Base-by-base conservation (phyloP, 2,888 invertebrate species). In the Ephialtes manifestator region DNA sequence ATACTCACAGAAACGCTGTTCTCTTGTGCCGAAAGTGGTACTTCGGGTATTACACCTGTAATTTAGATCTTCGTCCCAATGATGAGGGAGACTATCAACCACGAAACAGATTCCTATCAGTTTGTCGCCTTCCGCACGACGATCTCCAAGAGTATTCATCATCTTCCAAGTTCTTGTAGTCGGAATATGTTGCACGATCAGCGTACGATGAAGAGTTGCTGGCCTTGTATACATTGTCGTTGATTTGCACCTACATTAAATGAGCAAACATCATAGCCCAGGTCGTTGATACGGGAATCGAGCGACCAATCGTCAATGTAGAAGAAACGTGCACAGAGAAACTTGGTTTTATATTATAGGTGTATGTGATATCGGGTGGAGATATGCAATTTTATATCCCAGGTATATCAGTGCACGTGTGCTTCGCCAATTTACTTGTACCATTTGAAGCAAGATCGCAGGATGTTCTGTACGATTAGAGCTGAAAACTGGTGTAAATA, bases 31-130 rank as follows among this genome's bases (percentile, higher is more conserved):
- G 68, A 46, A 68, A 58, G 68, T 24, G 39, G 24, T 39, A n/a
- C 58, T 68, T 31, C 13, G 68, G 8, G 13, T 18, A 77, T 60
- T 68, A 46, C 24, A 77, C 68, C 31, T 68, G 58, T 58, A 68
- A 77, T 77, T 77, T 20, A 58, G 43, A 68, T 43, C 31, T 43
- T 68, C 68, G 43, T 15, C 46, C 35, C 43, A 18, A 55, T 0
- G n/a, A 43, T 24, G 18, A 48, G 28, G 13, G 20, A 24, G 20
- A n/a, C 28, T 43, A 55, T 76, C 65, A 13, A 15, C n/a, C 13
- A 13, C 10, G 68, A 68, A 43, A 58, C 35, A 51, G 65, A 53
- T 76, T 63, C 11, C 55, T 8, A 43, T 35, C 39, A 15, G 65
- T 3, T 39, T 65, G 11, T 43, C 35, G 15, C 8, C 10, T 55